A percentile compares a stretch with the other conserved stretches of the same genome.
These are phyloP conservation scores for Onychorhynchus coronatus DNA, from an alignment of 2,113 vertebrate genomes.

Conservation along the genomic window DNA sequence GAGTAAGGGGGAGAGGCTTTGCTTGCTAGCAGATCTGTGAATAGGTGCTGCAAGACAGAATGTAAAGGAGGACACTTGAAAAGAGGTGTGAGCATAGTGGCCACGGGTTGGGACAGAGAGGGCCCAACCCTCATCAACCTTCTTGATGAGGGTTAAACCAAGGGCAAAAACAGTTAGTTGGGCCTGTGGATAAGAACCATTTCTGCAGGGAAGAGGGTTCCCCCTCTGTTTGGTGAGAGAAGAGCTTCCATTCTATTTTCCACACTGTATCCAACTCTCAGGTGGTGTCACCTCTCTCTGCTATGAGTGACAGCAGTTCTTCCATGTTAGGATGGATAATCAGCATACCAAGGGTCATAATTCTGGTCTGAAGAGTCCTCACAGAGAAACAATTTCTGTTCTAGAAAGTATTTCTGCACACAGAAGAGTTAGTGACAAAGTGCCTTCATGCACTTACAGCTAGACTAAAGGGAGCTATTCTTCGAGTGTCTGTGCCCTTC, in stretches of 20 bases:
- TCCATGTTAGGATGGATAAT: not conserved
- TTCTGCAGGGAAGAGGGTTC: not conserved
- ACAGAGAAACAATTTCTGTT: not conserved
- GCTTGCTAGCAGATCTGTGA: not conserved
- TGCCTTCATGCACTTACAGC: no score
- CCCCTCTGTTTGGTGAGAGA: not conserved
- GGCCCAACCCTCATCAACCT: no score
- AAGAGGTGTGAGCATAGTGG: not conserved
- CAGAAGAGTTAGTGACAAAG: not conserved
- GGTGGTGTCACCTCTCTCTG: not conserved
- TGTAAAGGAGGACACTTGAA: not conserved
- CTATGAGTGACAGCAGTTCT: not conserved
- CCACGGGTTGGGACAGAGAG: not conserved
- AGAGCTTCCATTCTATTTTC: not conserved
- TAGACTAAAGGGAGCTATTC: not conserved
- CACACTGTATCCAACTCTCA: not conserved
- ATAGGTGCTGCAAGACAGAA: not conserved
- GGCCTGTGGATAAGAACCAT: not conserved
- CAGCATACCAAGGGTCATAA: not conserved
- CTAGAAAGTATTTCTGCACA: not conserved
- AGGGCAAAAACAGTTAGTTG: not conserved
- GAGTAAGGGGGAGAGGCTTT: not conserved
- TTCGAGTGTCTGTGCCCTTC: not conserved
- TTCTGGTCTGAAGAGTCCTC: not conserved
- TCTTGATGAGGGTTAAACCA: not conserved